A percentile compares a stretch with the other conserved stretches of the same genome.
These are phyloP conservation scores for Phenganax subtilis DNA, from an alignment of 92 coral and sea anemone genomes.

Conservation along the genomic window DNA sequence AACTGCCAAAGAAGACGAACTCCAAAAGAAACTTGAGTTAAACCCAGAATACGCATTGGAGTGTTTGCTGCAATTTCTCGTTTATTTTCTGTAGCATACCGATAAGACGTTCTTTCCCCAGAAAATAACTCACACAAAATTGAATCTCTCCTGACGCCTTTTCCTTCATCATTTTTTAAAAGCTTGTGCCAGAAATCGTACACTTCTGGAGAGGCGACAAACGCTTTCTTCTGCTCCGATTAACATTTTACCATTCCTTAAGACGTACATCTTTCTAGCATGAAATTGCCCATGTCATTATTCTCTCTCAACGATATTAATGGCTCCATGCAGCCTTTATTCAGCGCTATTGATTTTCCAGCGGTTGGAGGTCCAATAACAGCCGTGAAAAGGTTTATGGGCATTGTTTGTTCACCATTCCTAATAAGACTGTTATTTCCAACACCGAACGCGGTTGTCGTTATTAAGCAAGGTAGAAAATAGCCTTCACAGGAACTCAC, in stretches of 20 bases:
- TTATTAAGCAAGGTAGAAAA: constrained; percentile 40
- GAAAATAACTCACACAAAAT: constrained; percentile 56
- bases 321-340: constrained; percentile 10
- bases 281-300: not conserved
- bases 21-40: not conserved
- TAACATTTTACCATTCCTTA: too few relatives aligned
- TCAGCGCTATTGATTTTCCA: constrained; percentile 1
- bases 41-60: constrained; percentile 1
- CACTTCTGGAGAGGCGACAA: too few relatives aligned
- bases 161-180: too few relatives aligned
- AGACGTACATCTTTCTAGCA: too few relatives aligned
- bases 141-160: too few relatives aligned
- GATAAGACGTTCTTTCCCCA: constrained; percentile 51
- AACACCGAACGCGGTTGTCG: constrained; percentile 48
- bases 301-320: not conserved
- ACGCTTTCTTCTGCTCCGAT: too few relatives aligned
- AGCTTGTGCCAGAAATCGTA: too few relatives aligned
- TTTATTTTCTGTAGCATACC: constrained; percentile 46
- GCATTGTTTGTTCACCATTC: not conserved
- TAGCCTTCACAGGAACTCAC: constrained; percentile 44
- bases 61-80: constrained; percentile 46
- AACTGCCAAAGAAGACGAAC: not conserved
- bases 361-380: too few relatives aligned
- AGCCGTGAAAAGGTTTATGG: not conserved
- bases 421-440: constrained; percentile 19